Evolutionary conservation across 2,797 vertebrate genomes (phyloP), one percentile per base, ranked within the genome.

Genomic region (Rhinichthys osculus): DNA sequence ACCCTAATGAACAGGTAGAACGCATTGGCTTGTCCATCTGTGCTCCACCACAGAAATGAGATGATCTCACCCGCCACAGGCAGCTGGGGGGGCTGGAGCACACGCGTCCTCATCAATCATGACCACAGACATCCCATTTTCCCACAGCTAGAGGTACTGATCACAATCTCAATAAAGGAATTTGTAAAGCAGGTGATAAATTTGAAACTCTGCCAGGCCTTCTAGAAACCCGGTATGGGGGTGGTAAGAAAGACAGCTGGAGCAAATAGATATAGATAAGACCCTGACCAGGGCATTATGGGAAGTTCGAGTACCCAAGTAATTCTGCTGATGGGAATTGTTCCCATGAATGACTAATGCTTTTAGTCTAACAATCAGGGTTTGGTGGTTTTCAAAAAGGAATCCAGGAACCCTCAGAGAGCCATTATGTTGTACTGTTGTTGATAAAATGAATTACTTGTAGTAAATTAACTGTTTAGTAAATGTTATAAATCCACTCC

Each of bases 161-260:
- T 85, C 84, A 73, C 78, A 73, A 66, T 81, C 70, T 85, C 84
- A 64, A 81, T 85, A 66, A 80, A 62, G 57, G 84, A 85, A 81
- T 85, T 73, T 85, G 57, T 54, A 66, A 70, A 85, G 78, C 84
- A 85, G 84, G 84, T 85, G 84, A 85, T 66, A 72, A 33, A 85
- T 59, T 72, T 81, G 84, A 85, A 85, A 33, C 57, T 81, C 69
- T 66, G 84, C 84, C 69, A 80, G 69, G 59, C 70, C 70, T 85
- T 66, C 76, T 71, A 50, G 66, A 79, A 79, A 79, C 66, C 52
- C 21, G 10, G 78, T 42, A 74, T 74, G 67, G 81, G 86, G 73
- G 73, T 40, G 54, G 69, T 78, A 64, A 72, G 77, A 79, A 85
- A 64, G 78, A 78, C 84, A 85, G 84, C 84, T 85, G 84, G 77